Conservation (phyloP, 2,797 vertebrate genomes). For the Rhadinocentrus ornatus region DNA sequence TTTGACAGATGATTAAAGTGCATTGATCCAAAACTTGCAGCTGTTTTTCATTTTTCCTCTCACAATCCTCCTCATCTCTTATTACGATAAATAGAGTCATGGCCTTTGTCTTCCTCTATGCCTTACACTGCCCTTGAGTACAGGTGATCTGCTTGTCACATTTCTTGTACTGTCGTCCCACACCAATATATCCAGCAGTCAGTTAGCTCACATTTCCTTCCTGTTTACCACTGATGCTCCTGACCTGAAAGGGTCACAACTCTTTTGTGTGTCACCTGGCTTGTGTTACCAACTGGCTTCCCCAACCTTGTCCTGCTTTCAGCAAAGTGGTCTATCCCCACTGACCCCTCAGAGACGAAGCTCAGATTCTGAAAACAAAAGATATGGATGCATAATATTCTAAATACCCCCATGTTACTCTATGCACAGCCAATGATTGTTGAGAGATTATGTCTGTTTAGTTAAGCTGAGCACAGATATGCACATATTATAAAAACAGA, state of each 20-base stretch:
- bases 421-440: background rate
- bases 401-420: constrained; percentile 16
- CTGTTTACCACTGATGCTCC: constrained; percentile 71
- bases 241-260: constrained; percentile 72
- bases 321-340: background rate
- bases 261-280: constrained; percentile 62
- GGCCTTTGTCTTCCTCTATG: constrained; percentile 10
- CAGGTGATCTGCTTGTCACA: constrained; percentile 72
- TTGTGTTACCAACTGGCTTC: constrained; percentile 75
- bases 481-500: background rate
- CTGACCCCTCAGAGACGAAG: background rate
- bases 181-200: constrained; percentile 67
- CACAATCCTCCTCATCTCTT: background rate
- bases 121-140: constrained; percentile 55
- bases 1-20: background rate
- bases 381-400: constrained; percentile 19
- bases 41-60: too few species aligned
- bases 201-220: constrained; percentile 81
- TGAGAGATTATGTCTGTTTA: background rate
- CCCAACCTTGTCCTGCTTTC: constrained; percentile 63
- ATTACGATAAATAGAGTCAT: constrained; percentile 2
- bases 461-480: background rate
- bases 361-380: constrained; percentile 35
- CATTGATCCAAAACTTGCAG: background rate
- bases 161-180: constrained; percentile 60